phyloP scores from a whole-genome alignment of 2,113 vertebrate species.

The Tautogolabrus adspersus region DNA sequence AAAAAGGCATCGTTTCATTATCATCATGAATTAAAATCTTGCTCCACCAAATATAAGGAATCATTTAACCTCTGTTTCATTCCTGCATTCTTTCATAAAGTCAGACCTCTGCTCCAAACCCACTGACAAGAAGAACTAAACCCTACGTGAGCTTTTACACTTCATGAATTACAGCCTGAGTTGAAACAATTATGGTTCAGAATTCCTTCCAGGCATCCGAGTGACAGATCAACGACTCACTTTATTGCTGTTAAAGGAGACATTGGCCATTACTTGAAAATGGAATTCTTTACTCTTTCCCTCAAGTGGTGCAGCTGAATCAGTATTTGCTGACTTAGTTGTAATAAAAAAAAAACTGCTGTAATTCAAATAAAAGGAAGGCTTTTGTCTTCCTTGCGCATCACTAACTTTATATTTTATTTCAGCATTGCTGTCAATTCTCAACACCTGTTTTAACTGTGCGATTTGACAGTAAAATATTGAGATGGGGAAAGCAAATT shows the following conservation, averaged over 20 bases:
- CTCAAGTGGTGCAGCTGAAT: slow-evolving; percentile 46
- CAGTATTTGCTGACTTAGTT: slow-evolving; percentile 33
- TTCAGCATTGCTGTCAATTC: slow-evolving; percentile 2
- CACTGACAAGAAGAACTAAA: slow-evolving; percentile 24
- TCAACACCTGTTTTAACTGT: background rate
- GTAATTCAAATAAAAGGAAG: slow-evolving; percentile 34
- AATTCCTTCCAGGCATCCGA: slow-evolving; percentile 52
- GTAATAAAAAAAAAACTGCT: slow-evolving; percentile 19
- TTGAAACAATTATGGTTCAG: slow-evolving; percentile 48
- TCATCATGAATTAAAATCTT: too few species aligned
- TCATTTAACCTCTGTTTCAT: slow-evolving; percentile 36
- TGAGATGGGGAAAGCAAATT: slow-evolving; percentile 22
- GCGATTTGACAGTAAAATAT: slow-evolving; percentile 27
- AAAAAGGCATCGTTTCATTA: too few species aligned
- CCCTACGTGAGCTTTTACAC: slow-evolving; percentile 7
- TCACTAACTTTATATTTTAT: slow-evolving; percentile 13
- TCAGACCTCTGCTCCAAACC: slow-evolving; percentile 22
- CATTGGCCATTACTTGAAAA: slow-evolving; percentile 30
- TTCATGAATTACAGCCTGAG: slow-evolving; percentile 47
- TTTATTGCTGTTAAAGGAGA: slow-evolving; percentile 47
- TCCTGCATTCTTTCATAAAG: slow-evolving; percentile 31
- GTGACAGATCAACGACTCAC: slow-evolving; percentile 47
- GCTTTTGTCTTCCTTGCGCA: slow-evolving; percentile 23
- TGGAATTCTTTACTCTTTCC: slow-evolving; percentile 22
- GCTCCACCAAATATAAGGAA: slow-evolving; percentile 41